Base-by-base conservation (phyloP, 2,888 invertebrate genomes). In the Nemapogon koenigi region DNA sequence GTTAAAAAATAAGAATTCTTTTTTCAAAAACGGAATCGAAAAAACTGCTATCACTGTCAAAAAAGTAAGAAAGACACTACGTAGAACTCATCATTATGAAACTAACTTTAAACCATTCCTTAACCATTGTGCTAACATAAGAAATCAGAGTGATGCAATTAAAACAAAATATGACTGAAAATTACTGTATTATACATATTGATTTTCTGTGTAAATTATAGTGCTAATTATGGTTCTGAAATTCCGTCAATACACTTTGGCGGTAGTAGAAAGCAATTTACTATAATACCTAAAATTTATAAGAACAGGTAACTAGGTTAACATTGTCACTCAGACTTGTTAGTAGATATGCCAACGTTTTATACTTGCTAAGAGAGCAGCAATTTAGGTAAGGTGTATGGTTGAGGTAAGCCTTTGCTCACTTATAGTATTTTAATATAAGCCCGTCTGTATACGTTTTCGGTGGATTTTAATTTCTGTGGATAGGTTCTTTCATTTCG, bases 231-330 rank as follows among this genome's bases (percentile, higher is more conserved):
- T 19, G 26, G 18, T 26, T 29, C 31, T 14, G 40, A 43, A 31
- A 40, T 40, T 15, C 40, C 40, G 31, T 29, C 35, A n/a, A 15
- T 40, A 27, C 41, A 45, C 35, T 47, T 45, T 41, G 45, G 43
- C 16, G 41, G 41, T n/a, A 42, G 42, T 28, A 29, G 42, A 17
- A 13, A 35, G 28, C 43, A 45, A 38, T 16, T 46, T 15, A 35
- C 43, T 33, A 28, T 44, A n/a, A n/a, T n/a, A n/a, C n/a, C n/a
- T n/a, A n/a, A n/a, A n/a, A n/a, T n/a, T n/a, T n/a, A n/a, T n/a
- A n/a, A n/a, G n/a, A n/a, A n/a, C n/a, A n/a, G n/a, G n/a, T n/a
- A n/a, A n/a, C n/a, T n/a, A n/a, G n/a, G n/a, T n/a, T n/a, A n/a
- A n/a, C n/a, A n/a, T n/a, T n/a, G n/a, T n/a, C n/a, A n/a, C n/a